Evolutionary conservation across 2,113 vertebrate genomes (phyloP), one percentile per base, ranked within the genome.

Genomic region (Oxyruncus cristatus): DNA sequence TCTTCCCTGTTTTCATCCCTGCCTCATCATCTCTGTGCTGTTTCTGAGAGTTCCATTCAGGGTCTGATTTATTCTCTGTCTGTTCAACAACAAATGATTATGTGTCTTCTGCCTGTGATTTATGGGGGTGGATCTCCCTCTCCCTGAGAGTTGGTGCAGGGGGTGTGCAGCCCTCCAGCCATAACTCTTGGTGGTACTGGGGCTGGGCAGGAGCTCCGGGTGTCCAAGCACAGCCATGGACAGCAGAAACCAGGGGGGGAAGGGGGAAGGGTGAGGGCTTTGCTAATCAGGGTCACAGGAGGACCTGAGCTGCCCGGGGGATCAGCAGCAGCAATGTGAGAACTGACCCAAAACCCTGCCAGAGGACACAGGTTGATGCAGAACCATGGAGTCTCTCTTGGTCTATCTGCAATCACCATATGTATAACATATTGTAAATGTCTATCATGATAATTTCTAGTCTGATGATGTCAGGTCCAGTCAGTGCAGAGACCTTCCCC

Each of bases 71-170:
- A 81, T 84, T 44, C 81, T 56, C 86, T 44, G 71, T 66, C 91
- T 23, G 1, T 50, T 93, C 95, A 35, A 46, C 76, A 83, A 89
- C 95, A 71, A 96, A 93, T 67, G 92, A 94, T 92, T 88, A 13
- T 89, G 71, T 92, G 95, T 84, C 96, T 89, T 28, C 75, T 71
- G 19, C 62, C 41, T 4, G 67, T 77, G 91, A 93, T 88, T 92
- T 91, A 78, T 61, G 46, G 33, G 22, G 4, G 56, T 53, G 88
- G 78, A 91, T 89, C 46, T 85, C 77, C 71, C 77, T 56, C 53
- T 81, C 42, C 71, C 86, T 91, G 93, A 42, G 85, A 91, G 41
- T 6, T 19, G 39, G 67, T 11, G 37, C 28, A 2, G 5, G 32
- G 62, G 16, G 58, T 59, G 70, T 24, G 37, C 93, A 83, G 65